Percentiles rank a stretch among this genome's conserved stretches.
These are phyloP conservation scores for Leiothrix lutea DNA, from an alignment of 2,113 vertebrate genomes.

Conservation along the genomic window DNA sequence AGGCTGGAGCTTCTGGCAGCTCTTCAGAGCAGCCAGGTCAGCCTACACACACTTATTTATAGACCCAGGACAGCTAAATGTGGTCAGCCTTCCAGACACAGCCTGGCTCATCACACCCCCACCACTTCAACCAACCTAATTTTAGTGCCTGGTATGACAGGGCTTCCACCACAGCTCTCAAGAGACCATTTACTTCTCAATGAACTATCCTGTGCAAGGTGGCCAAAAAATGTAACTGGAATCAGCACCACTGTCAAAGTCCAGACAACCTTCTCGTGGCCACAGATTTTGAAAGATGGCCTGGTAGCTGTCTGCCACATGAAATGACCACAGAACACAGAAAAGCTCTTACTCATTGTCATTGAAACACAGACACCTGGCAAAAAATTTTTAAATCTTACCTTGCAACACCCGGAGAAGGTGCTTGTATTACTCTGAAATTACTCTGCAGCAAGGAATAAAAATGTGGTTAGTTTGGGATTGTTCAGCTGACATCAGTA, in stretches of 20 bases:
- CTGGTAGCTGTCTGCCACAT: background rate
- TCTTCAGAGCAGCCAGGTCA: background rate
- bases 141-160: background rate
- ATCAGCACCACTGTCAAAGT: background rate
- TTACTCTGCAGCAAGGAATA: conserved; percentile 73
- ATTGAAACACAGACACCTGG: background rate
- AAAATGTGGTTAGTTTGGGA: background rate
- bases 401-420: conserved; percentile 80
- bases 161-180: background rate
- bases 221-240: background rate
- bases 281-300: background rate
- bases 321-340: background rate
- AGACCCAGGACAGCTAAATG: background rate
- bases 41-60: background rate
- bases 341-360: background rate
- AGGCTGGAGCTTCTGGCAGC: background rate
- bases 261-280: background rate
- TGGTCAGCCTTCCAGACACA: background rate
- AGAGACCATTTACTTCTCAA: background rate
- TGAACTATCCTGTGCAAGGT: background rate
- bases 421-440: conserved; percentile 73
- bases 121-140: background rate
- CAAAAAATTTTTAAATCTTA: conserved; percentile 53
- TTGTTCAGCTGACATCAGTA: background rate
- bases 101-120: background rate